Evolutionary conservation across 1,140 invertebrate genomes (phyloP), one percentile per base, ranked within the genome.

Genomic region (Steinernema feltiae): DNA sequence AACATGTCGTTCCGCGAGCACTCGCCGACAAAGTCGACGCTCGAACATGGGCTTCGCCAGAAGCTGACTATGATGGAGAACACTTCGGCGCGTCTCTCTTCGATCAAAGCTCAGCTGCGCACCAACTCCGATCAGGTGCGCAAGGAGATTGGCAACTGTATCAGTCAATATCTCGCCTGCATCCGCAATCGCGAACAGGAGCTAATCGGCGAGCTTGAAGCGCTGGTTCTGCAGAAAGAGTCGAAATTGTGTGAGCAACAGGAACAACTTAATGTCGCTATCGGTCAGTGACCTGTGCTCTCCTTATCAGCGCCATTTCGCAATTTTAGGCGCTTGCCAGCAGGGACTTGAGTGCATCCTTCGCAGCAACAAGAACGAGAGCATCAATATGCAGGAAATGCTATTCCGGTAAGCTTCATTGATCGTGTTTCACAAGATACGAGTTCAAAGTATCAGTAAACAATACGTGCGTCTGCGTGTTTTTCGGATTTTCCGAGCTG

Each of bases 31-130:
- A 63, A 63, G 53, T n/a, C 53, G 2, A n/a, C 53, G 53, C 53
- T 63, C 53, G 53, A 63, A 63, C 53, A 63, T 63, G 53, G 53
- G 53, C 53, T 63, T 63, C 53, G 53, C 15, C 53, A 63, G 53
- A 63, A 63, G 53, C 24, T 63, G 24, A 27, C 53, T 21, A 63
- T 63, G 53, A 63, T 63, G 53, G 53, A 63, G 53, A 63, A 63
- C 24, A 63, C 53, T 17, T 63, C 53, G 53, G 53, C 53, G 3
- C 53, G 53, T 3, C 53, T 63, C 12, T 63, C 53, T 63, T 63
- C 53, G 7, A 63, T 63, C 24, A 7, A 21, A 3, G 53, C 53
- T 21, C 53, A 63, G 53, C 53, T 63, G 53, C 53, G 53, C 24
- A 27, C 53, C 15, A 63, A 63, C 53, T 63, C 53, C 15, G 53